These are phyloP conservation scores for Stichopus chloronotus DNA, from an alignment of 35 echinoderm and acorn worm genomes.

Conservation along the genomic window DNA sequence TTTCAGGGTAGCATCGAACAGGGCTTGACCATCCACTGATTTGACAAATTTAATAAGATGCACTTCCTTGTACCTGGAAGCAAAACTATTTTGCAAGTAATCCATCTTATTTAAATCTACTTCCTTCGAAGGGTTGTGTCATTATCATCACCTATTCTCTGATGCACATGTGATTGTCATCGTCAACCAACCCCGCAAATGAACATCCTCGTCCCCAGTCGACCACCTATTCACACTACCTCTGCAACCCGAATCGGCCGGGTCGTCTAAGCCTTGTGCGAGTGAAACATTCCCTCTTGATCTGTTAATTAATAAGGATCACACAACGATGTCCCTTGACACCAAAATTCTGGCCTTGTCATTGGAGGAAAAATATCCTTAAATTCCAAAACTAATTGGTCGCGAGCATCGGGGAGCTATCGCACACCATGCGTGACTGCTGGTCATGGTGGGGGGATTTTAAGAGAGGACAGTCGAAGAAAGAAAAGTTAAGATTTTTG, in stretches of 20 bases:
- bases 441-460: constrained; percentile 16
- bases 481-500: neutral
- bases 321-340: constrained; percentile 18
- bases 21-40: neutral
- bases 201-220: too few species aligned
- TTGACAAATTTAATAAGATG: constrained; percentile 37
- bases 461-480: neutral
- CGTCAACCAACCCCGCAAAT: too few species aligned
- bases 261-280: too few species aligned
- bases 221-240: neutral
- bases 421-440: constrained; percentile 23
- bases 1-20: neutral
- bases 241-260: neutral
- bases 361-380: constrained; percentile 36
- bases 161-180: too few species aligned
- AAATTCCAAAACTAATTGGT: constrained; percentile 59
- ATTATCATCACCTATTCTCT: too few species aligned
- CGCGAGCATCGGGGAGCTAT: constrained; percentile 41
- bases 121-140: too few species aligned
- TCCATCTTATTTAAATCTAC: neutral
- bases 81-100: neutral
- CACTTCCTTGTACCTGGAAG: constrained; percentile 17
- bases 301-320: constrained; percentile 56
- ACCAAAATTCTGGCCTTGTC: constrained; percentile 1
- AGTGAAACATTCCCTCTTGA: neutral